phyloP scores from a whole-genome alignment of 2,797 vertebrate genomes.

The Tangara arthus region DNA sequence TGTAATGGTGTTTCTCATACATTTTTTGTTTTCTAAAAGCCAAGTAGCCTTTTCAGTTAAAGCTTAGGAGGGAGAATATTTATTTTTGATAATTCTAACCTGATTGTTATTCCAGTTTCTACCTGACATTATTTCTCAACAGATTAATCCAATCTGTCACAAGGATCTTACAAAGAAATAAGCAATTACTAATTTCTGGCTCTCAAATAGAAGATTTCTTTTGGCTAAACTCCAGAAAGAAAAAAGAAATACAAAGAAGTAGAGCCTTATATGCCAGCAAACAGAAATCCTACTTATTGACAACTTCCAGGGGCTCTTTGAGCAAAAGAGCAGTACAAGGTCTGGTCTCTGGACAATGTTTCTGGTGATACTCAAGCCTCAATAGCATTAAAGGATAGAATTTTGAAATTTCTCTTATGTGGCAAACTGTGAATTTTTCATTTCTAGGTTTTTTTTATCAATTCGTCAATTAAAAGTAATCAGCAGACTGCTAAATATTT shows the following conservation, averaged over 20 bases:
- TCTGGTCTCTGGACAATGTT: background rate
- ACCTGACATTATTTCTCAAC: background rate
- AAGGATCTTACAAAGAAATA: background rate
- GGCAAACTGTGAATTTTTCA: background rate
- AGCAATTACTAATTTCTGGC: background rate
- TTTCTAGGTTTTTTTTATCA: slow-evolving; percentile 19
- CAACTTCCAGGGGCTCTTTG: background rate
- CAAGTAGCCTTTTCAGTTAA: background rate
- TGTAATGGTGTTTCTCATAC: background rate
- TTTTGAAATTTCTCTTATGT: background rate
- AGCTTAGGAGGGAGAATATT: background rate
- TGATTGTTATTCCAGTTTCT: background rate
- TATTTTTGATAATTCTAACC: background rate
- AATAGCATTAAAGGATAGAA: background rate
- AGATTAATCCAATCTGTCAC: background rate
- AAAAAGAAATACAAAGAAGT: background rate
- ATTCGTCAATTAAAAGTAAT: slow-evolving; percentile 33
- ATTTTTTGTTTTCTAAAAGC: background rate
- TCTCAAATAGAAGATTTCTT: background rate
- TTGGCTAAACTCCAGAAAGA: background rate
- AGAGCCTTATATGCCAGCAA: background rate
- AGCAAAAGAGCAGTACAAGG: background rate
- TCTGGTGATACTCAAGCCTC: background rate
- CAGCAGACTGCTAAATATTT: background rate
- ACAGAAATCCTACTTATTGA: background rate